phyloP scores from a whole-genome alignment of 2,797 vertebrate genomes.

The Denticeps clupeoides region DNA sequence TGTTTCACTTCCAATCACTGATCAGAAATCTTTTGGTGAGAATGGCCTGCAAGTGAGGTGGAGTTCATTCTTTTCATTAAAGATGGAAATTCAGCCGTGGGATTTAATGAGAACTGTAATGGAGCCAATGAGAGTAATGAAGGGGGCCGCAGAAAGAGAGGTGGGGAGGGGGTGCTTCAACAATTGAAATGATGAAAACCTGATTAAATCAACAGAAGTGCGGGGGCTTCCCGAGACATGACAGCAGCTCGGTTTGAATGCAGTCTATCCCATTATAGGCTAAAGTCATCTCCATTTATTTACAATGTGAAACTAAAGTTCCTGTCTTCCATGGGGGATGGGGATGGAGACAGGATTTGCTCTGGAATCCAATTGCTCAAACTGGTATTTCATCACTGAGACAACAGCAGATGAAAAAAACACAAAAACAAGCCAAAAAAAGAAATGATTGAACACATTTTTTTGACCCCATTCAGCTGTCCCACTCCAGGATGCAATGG shows the following conservation, averaged over 20 bases:
- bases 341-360: no score
- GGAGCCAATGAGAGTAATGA: slow-evolving; percentile 52
- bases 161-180: slow-evolving; percentile 49
- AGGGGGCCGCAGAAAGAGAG: slow-evolving; percentile 40
- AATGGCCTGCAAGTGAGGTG: slow-evolving; percentile 14
- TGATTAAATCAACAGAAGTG: no score
- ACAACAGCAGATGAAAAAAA: no score
- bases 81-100: slow-evolving; percentile 52
- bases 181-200: slow-evolving; percentile 32
- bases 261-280: no score
- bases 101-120: slow-evolving; percentile 56
- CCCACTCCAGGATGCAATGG: slow-evolving; percentile 92
- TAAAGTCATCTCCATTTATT: no score
- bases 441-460: slow-evolving; percentile 51
- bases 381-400: no score
- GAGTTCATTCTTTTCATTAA: slow-evolving; percentile 31
- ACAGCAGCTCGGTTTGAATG: no score
- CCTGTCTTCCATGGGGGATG: no score
- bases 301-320: no score
- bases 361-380: no score
- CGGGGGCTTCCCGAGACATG: no score
- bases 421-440: no score
- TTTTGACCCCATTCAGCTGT: slow-evolving; percentile 70
- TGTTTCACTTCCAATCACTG: slow-evolving; percentile 13
- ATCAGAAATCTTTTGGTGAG: slow-evolving; percentile 20